Evolutionary conservation across 2,888 invertebrate genomes (phyloP).

Genomic region (Sepiola atlantica): DNA sequence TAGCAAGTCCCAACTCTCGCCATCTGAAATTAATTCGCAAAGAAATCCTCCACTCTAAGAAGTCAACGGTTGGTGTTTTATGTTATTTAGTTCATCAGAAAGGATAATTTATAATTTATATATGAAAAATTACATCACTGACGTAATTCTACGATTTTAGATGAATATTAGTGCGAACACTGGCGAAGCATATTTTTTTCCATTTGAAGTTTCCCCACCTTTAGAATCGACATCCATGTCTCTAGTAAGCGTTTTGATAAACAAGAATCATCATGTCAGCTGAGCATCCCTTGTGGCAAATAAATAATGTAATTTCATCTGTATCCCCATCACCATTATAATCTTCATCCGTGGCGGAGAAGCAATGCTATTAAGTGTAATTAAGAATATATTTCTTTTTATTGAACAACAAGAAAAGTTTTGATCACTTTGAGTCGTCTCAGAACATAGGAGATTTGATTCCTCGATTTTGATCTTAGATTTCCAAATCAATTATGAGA

Average conservation of each 20-base stretch:
- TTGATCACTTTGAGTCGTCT: constrained; percentile 14
- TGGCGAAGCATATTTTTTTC: too few species aligned
- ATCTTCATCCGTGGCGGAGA: not conserved
- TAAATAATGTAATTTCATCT: not conserved
- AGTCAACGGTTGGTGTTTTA: too few species aligned
- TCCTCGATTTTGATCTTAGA: constrained; percentile 10
- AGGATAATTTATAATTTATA: too few species aligned
- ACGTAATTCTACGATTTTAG: too few species aligned
- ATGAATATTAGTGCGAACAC: too few species aligned
- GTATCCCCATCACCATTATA: not conserved
- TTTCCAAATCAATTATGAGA: not conserved
- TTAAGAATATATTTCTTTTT: constrained; percentile 20
- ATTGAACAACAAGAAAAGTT: constrained; percentile 16
- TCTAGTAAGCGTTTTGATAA: not conserved
- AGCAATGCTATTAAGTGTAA: not conserved
- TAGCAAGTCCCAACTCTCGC: too few species aligned
- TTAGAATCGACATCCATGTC: not conserved
- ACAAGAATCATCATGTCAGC: not conserved
- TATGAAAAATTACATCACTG: too few species aligned
- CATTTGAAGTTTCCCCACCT: too few species aligned
- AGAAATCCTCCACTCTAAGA: too few species aligned
- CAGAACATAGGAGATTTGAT: constrained; percentile 7
- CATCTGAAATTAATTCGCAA: too few species aligned
- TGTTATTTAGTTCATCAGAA: too few species aligned
- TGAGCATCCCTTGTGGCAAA: not conserved